Conservation (phyloP, 2,113 vertebrate species). For the Hassar affinis region DNA sequence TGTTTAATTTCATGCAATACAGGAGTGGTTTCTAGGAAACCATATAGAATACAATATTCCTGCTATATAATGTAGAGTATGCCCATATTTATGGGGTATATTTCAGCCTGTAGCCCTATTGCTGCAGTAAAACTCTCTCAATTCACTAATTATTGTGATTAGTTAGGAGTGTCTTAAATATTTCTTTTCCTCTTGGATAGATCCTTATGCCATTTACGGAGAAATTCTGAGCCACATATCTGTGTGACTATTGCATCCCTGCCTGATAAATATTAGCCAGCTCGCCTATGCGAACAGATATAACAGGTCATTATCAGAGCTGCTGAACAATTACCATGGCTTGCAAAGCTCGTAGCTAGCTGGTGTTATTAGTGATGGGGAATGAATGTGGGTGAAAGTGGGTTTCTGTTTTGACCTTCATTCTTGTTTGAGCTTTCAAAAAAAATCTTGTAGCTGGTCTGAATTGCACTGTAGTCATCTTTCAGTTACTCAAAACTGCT, state of each 20-base stretch:
- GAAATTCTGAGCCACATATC: background rate
- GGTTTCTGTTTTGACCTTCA: background rate
- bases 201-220: background rate
- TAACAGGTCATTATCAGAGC: background rate
- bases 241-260: background rate
- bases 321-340: background rate
- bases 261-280: background rate
- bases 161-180: background rate
- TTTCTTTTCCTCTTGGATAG: background rate
- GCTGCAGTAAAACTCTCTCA: background rate
- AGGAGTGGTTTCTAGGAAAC: background rate
- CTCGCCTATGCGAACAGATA: background rate
- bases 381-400: background rate
- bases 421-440: background rate
- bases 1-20: background rate
- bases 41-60: background rate
- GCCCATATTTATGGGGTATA: background rate
- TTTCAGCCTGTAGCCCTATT: background rate
- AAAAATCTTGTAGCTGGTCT: background rate
- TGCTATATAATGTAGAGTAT: background rate
- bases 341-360: background rate
- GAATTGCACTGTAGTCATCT: background rate
- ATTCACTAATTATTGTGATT: background rate
- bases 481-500: background rate
- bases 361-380: background rate